phyloP scores from a whole-genome alignment of 2,888 invertebrate species.

The Harpalus rufipes region DNA sequence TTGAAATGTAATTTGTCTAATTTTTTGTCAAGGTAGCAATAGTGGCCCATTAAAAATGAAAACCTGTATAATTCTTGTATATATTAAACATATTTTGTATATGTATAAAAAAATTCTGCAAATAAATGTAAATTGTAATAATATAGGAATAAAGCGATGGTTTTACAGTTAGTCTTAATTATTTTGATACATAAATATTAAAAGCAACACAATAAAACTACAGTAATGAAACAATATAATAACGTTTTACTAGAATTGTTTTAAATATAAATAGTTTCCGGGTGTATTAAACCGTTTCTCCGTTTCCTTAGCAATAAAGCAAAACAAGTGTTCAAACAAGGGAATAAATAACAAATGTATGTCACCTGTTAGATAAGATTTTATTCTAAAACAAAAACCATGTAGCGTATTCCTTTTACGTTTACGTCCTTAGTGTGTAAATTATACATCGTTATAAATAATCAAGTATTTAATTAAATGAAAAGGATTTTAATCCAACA shows the following conservation, averaged over 20 bases:
- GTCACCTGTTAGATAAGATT: slow-evolving; percentile 48
- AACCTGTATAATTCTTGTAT: too few species aligned
- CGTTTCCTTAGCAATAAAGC: slow-evolving; percentile 19
- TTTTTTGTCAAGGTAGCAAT: too few species aligned
- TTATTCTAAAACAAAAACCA: slow-evolving; percentile 47
- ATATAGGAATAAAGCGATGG: not conserved
- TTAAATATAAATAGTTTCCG: not conserved
- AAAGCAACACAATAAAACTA: not conserved
- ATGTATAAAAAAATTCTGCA: not conserved
- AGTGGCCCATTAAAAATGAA: too few species aligned
- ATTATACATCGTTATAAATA: slow-evolving; percentile 32
- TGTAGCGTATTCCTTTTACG: slow-evolving; percentile 36
- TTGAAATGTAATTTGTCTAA: too few species aligned
- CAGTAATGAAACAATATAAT: not conserved
- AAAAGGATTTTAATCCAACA: slow-evolving; percentile 13
- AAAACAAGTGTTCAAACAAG: slow-evolving; percentile 23
- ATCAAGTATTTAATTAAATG: slow-evolving; percentile 43
- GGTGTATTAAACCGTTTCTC: slow-evolving; percentile 2
- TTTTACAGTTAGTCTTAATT: not conserved
- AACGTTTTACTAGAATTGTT: not conserved
- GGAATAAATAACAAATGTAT: slow-evolving; percentile 45
- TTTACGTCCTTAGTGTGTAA: slow-evolving; percentile 4
- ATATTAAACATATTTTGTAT: too few species aligned
- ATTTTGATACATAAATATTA: not conserved
- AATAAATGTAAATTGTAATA: not conserved